phyloP scores from a whole-genome alignment of 2,113 vertebrate species.

The Corapipo altera region DNA sequence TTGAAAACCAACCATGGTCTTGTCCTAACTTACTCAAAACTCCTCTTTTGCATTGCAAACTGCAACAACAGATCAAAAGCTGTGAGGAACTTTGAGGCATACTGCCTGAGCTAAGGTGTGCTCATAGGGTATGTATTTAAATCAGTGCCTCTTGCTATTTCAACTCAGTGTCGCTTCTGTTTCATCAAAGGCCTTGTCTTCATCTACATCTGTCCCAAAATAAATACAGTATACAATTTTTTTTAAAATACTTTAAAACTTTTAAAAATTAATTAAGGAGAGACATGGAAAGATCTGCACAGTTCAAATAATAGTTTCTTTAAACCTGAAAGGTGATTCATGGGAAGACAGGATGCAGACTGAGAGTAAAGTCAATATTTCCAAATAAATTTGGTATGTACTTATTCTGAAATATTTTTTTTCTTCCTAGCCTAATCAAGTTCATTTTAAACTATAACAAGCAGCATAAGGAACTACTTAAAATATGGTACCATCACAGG shows the following conservation, averaged over 20 bases:
- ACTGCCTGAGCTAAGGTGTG: background rate
- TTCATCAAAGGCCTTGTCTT: background rate
- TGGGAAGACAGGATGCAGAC: background rate
- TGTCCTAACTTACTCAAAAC: background rate
- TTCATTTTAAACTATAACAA: conserved; percentile 10
- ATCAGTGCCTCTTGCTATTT: background rate
- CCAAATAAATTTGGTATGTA: background rate
- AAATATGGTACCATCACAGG: background rate
- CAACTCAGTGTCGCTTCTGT: background rate
- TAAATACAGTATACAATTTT: background rate
- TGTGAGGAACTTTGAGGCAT: background rate
- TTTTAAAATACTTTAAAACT: background rate
- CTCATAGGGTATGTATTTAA: background rate
- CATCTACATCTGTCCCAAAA: background rate
- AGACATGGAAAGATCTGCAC: background rate
- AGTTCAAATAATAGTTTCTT: background rate
- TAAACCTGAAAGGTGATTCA: background rate
- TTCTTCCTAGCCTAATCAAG: background rate
- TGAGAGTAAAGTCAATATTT: background rate
- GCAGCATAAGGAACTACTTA: background rate
- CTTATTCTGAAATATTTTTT: background rate
- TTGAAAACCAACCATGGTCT: background rate
- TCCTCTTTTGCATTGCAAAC: background rate
- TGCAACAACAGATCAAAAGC: background rate
- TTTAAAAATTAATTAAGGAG: background rate